Evolutionary conservation across 1,140 invertebrate genomes (phyloP), one percentile per base, ranked within the genome.

Genomic region (Heliconius eleuchia): DNA sequence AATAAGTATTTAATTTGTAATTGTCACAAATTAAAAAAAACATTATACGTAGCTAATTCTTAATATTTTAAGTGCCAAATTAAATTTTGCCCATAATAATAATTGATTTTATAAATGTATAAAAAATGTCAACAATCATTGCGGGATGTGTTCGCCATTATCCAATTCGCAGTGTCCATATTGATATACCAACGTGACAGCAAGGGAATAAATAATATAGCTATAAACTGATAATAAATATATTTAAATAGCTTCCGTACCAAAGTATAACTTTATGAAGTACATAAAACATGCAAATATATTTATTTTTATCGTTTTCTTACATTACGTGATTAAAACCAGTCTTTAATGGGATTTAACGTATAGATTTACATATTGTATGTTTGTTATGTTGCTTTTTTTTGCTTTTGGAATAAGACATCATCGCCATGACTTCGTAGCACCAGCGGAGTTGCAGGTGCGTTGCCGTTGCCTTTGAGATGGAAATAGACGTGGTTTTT

Each of bases 211-310:
- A 66, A 66, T 30, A 66, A 66, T 11, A 9, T 9, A 19, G 7
- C n/a, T 13, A 23, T 23, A 60, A 23, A 23, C 23, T 60, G 2
- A n/a, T 60, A 60, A 23, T 66, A 66, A 30, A 66, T 66, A 66
- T 66, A 66, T 66, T 11, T 30, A 66, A 66, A 66, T 66, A 16
- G 13, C 23, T 66, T 66, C 60, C 60, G 23, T 66, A 66, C 60
- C 60, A 30, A 37, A 37, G 34, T 37, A 66, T 30, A 66, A 9
- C 3, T 66, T 27, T 6, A 27, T 66, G 60, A 60, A 60, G 55
- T 11, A 23, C 3, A 6, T 66, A 30, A 66, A 30, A 66, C 27
- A 30, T 66, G 60, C 27, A 30, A 66, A 9, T 30, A 66, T 66
- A 3, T 66, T 13, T 30, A 66, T 66, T 66, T 66, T 30, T 30